Base-by-base conservation (phyloP, 2,888 invertebrate species). In the Chalcosyrphus nemorum region DNA sequence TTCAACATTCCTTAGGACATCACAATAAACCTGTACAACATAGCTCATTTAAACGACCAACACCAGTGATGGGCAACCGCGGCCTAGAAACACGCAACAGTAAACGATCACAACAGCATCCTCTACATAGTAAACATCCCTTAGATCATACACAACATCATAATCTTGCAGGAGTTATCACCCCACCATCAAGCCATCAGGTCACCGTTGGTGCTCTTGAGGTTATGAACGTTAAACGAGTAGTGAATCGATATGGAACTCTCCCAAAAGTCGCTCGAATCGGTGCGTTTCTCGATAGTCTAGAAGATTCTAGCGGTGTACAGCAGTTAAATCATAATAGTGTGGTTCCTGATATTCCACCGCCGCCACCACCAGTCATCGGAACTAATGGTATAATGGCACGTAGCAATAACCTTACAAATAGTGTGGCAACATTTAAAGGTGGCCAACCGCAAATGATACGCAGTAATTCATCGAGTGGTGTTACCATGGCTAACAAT, bases 211-310 rank as follows among this genome's bases (percentile, higher is more conserved):
- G 97, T 66, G 97, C 98, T 19, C 93, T 98, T 87, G 98, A 98
- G 92, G 97, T 98, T 86, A 97, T 97, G 92, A 98, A 98, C 92
- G 98, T 98, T 63, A 96, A 97, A 89, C 95, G 97, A 87, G 98
- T 98, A 52, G 97, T 97, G 86, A 98, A 97, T 92, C 94, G 98
- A 24, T 99, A 98, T 91, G 99, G 99, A 15, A 99, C 99, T 7
- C 92, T 99, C 89, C 99, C 99, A 0, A 99, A 99, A 92, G 98
- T 97, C 56, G 98, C 98, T 7, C 94, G 99, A 86, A 99, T 99
- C 88, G 98, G 98, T 29, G 99, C 98, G 4, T 99, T 97, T 92
- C 92, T 99, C 68, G 98, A 99, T 91, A 98, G 98, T 4, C 93
- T 99, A 89, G 94, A 97, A 50, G 96, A 97, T 89, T 96, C 95